Percentiles rank a stretch among this genome's conserved stretches.
Conservation (phyloP, 2,888 invertebrate species). For the Leucophora obtusa region DNA sequence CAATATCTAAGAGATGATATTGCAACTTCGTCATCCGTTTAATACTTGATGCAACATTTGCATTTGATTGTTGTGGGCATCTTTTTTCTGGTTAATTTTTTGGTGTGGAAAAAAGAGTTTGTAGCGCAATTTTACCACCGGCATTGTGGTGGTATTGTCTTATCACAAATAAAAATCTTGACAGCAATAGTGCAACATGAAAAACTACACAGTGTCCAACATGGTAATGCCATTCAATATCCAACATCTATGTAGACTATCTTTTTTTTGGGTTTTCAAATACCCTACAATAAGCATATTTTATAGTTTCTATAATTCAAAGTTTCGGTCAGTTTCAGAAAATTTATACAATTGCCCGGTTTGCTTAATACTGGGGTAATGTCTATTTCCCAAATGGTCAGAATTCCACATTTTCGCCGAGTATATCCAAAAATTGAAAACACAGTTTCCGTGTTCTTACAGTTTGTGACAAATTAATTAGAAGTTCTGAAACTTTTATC, state of each 20-base stretch:
- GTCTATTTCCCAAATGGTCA: too few species aligned
- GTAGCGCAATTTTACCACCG: conserved; percentile 44
- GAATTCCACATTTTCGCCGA: too few species aligned
- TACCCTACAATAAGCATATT: conserved; percentile 17
- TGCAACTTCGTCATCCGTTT: conserved; percentile 61
- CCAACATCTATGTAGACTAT: conserved; percentile 34
- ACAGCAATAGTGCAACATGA: conserved; percentile 65
- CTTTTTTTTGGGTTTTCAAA: conserved; percentile 8
- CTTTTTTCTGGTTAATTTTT: background rate
- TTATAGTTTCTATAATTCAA: too few species aligned
- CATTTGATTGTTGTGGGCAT: conserved; percentile 47
- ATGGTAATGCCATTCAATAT: conserved; percentile 63
- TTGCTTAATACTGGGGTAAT: too few species aligned
- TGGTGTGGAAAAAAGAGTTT: conserved; percentile 35
- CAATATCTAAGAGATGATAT: conserved; percentile 39
- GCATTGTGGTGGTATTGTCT: conserved; percentile 57
- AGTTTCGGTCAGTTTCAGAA: too few species aligned
- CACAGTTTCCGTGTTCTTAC: too few species aligned
- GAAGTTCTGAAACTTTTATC: too few species aligned
- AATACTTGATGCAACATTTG: conserved; percentile 58
- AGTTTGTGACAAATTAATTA: too few species aligned
- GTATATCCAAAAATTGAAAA: too few species aligned
- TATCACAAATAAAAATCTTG: conserved; percentile 65
- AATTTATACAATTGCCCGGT: too few species aligned
- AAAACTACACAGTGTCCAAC: conserved; percentile 61